These are phyloP conservation scores for Ashinkailepas kermadecensis DNA, from an alignment of 2,888 invertebrate genomes.

Conservation along the genomic window DNA sequence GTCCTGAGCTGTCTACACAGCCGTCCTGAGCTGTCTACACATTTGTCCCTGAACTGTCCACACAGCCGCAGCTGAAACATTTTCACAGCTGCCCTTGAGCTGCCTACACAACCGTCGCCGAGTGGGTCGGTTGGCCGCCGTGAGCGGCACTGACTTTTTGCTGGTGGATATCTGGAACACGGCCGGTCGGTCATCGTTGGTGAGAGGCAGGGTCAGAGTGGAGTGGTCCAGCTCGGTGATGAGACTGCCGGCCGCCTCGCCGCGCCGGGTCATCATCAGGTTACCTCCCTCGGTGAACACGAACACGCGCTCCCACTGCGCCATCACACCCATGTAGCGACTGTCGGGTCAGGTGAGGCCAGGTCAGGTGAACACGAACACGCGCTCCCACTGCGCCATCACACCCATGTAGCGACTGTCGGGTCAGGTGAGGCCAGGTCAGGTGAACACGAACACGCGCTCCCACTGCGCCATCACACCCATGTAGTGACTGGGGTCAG, in stretches of 20 bases:
- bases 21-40: no score
- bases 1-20: no score
- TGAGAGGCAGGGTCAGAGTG: slow-evolving; percentile 41
- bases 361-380: slow-evolving; percentile 42
- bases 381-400: slow-evolving; percentile 44
- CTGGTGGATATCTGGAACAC: slow-evolving; percentile 42
- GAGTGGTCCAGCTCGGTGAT: slow-evolving; percentile 43
- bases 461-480: slow-evolving; percentile 45
- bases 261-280: slow-evolving; percentile 43
- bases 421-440: slow-evolving; percentile 24
- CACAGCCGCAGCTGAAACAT: no score
- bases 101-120: no score
- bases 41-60: no score
- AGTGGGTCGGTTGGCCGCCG: no score
- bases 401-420: slow-evolving; percentile 37
- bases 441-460: slow-evolving; percentile 43
- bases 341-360: slow-evolving; percentile 27
- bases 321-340: slow-evolving; percentile 39
- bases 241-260: slow-evolving; percentile 44
- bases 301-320: slow-evolving; percentile 45
- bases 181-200: slow-evolving; percentile 44
- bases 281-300: slow-evolving; percentile 46
- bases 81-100: no score
- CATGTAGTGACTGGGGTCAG: slow-evolving; percentile 33
- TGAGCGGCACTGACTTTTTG: slow-evolving; percentile 39